Evolutionary conservation across 92 coral and sea anemone species (phyloP).

Genomic region (Palythoa caribaeorum): DNA sequence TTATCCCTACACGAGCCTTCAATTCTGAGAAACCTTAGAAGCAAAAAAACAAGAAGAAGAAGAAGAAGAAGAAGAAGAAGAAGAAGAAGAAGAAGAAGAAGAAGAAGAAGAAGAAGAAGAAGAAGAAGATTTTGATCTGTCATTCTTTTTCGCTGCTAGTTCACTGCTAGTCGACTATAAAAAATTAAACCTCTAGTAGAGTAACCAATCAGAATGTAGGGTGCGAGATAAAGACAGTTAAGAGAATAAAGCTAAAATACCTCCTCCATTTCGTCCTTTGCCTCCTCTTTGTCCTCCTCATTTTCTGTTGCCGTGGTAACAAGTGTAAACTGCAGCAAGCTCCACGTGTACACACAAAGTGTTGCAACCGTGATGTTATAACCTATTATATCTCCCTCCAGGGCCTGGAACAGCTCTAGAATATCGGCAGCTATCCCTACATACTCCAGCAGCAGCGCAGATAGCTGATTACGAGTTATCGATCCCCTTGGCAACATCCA

Average conservation of each 20-base stretch:
- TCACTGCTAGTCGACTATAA: too few species aligned
- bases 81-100: too few species aligned
- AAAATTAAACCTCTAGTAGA: too few species aligned
- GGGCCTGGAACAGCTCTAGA: slow-evolving; percentile 81
- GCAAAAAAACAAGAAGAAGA: too few species aligned
- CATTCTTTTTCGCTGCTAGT: too few species aligned
- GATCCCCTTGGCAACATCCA: slow-evolving; percentile 95
- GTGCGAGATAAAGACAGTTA: too few species aligned
- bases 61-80: too few species aligned
- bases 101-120: too few species aligned
- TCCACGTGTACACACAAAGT: slow-evolving; percentile 82
- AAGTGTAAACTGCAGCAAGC: slow-evolving; percentile 86
- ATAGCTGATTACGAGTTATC: slow-evolving; percentile 92
- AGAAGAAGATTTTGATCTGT: not conserved
- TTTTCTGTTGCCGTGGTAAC: slow-evolving; percentile 77
- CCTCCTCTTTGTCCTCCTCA: slow-evolving; percentile 54
- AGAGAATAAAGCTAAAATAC: not conserved
- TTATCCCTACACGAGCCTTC: too few species aligned
- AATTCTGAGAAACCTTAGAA: too few species aligned
- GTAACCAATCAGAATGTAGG: too few species aligned
- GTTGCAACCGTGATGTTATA: slow-evolving; percentile 69
- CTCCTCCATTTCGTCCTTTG: slow-evolving; percentile 37
- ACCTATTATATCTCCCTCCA: slow-evolving; percentile 68
- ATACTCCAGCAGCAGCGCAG: slow-evolving; percentile 86
- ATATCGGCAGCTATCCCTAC: slow-evolving; percentile 96